A percentile compares a stretch with the other conserved stretches of the same genome.
Conservation (phyloP, 2,888 invertebrate genomes). For the Yponomeuta evonymella region DNA sequence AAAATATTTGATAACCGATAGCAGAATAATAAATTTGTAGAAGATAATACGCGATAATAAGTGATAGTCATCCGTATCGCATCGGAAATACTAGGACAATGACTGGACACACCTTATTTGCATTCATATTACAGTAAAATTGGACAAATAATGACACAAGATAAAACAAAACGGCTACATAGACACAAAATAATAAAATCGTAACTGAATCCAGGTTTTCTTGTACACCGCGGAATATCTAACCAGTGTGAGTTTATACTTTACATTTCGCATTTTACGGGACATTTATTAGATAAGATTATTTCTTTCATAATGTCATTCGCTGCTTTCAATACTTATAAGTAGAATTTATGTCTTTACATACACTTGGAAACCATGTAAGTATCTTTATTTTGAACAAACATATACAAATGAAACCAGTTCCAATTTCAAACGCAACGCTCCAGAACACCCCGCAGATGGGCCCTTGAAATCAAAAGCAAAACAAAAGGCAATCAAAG, state of each 20-base stretch:
- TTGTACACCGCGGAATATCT: background rate
- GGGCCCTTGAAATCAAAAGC: background rate
- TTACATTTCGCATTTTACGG: background rate
- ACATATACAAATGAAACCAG: background rate
- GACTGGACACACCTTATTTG: constrained; percentile 12
- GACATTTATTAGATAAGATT: constrained; percentile 1
- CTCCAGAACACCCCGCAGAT: background rate
- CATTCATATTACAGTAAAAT: constrained; percentile 9
- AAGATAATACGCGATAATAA: background rate
- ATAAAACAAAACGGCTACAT: constrained; percentile 5
- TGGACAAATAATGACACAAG: constrained; percentile 10
- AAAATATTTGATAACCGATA: background rate
- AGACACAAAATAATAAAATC: constrained; percentile 7
- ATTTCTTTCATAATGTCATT: background rate
- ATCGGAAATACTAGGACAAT: constrained; percentile 9
- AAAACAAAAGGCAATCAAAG: constrained; percentile 12
- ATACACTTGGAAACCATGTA: background rate
- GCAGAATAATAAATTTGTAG: background rate
- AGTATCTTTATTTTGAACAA: background rate
- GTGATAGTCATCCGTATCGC: background rate
- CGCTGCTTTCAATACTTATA: background rate
- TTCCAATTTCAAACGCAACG: background rate
- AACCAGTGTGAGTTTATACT: background rate
- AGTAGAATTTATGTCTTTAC: background rate
- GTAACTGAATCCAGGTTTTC: background rate